These are phyloP conservation scores for Melanotaenia maccullochi DNA, from an alignment of 2,797 vertebrate genomes.

Conservation along the genomic window DNA sequence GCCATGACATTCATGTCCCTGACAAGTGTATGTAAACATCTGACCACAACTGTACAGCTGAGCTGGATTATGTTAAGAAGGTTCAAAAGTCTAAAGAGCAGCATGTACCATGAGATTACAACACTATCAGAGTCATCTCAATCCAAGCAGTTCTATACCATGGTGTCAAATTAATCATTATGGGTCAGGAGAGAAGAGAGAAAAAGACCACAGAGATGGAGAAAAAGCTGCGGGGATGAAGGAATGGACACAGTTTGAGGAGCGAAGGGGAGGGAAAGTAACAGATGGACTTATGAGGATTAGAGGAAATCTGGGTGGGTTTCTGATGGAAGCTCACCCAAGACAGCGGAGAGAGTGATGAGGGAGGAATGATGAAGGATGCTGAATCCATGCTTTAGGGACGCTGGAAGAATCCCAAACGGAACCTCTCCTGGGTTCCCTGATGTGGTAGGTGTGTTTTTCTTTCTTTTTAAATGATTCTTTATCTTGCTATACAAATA, in stretches of 20 bases:
- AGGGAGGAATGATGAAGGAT: constrained; percentile 39
- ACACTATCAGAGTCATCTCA: constrained; percentile 14
- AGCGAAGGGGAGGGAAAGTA: constrained; percentile 56
- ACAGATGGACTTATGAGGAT: constrained; percentile 77
- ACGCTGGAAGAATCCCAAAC: constrained; percentile 10
- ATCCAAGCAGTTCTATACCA: constrained; percentile 40
- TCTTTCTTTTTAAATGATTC: background rate
- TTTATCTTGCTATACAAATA: background rate
- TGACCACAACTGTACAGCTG: constrained; percentile 15
- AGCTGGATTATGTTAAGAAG: constrained; percentile 23
- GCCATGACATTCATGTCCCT: constrained; percentile 3
- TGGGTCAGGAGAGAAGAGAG: constrained; percentile 43
- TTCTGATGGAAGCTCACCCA: constrained; percentile 64
- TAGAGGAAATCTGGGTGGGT: constrained; percentile 68
- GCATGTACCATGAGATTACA: background rate
- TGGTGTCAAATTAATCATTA: constrained; percentile 52
- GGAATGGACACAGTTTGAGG: constrained; percentile 29
- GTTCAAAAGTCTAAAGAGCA: constrained; percentile 35
- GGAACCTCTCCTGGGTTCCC: background rate
- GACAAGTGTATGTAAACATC: constrained; percentile 12
- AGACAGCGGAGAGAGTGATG: constrained; percentile 41
- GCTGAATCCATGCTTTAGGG: background rate
- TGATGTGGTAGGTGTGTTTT: constrained; percentile 38
- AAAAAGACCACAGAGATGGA: constrained; percentile 23
- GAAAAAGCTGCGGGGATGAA: constrained; percentile 10